Conservation (phyloP, 2,113 vertebrate genomes). For the Melanostigma gelatinosum region DNA sequence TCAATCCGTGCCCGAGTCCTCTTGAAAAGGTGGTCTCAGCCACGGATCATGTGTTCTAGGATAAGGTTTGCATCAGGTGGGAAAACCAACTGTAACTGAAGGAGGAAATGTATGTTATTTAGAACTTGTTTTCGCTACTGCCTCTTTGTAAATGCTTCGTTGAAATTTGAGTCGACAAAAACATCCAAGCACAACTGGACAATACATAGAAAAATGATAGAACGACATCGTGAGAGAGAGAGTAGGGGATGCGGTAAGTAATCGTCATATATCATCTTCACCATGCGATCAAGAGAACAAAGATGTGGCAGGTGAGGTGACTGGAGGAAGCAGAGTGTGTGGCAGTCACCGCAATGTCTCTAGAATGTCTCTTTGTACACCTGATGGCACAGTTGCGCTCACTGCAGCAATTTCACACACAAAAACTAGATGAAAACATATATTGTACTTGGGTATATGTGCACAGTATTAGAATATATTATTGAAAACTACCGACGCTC, state of each 20-base stretch:
- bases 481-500: neutral
- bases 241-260: neutral
- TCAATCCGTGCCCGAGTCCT: neutral
- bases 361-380: neutral
- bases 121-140: neutral
- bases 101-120: neutral
- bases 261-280: neutral
- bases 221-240: neutral
- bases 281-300: neutral
- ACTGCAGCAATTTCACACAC: neutral
- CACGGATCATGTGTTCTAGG: neutral
- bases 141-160: neutral
- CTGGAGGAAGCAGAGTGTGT: neutral
- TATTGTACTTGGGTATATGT: neutral
- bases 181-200: neutral
- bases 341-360: no score
- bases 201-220: neutral
- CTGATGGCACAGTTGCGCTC: neutral
- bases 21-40: neutral
- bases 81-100: neutral
- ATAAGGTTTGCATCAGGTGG: neutral
- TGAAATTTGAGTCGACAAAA: neutral
- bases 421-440: neutral
- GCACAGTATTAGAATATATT: neutral
- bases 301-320: no score